These are phyloP conservation scores for Epicauta chinensis DNA, from an alignment of 1,140 invertebrate species.

Conservation along the genomic window DNA sequence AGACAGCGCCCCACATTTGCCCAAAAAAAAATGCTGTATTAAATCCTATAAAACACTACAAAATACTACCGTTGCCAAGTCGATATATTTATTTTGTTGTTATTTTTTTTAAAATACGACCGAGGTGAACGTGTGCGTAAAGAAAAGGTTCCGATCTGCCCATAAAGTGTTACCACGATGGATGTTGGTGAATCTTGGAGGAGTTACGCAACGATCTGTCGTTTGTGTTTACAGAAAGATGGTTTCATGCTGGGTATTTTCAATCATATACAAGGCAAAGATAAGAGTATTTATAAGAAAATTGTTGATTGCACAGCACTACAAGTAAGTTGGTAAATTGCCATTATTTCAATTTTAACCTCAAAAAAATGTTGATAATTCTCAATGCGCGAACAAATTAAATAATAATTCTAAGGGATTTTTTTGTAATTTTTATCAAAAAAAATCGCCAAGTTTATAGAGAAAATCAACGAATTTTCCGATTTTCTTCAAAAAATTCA, in stretches of 20 bases:
- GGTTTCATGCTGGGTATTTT: conserved; percentile 51
- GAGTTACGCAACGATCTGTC: conserved; percentile 47
- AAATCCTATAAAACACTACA: too few species aligned
- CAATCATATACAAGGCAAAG: conserved; percentile 42
- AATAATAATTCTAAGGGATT: too few species aligned
- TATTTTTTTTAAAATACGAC: not conserved
- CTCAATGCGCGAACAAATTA: too few species aligned
- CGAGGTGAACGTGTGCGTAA: conserved; percentile 1
- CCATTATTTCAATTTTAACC: too few species aligned
- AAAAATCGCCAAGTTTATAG: too few species aligned
- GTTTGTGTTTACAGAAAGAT: conserved; percentile 51
- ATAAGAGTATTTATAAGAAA: conserved; percentile 41
- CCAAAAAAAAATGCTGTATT: too few species aligned
- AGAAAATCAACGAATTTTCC: too few species aligned
- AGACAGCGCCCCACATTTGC: conserved; percentile 5
- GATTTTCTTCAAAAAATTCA: too few species aligned
- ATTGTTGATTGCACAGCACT: conserved; percentile 41
- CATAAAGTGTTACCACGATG: too few species aligned
- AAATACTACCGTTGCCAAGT: conserved; percentile 14
- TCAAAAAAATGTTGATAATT: too few species aligned
- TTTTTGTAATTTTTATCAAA: too few species aligned
- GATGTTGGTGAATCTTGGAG: conserved; percentile 32
- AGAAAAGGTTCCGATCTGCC: too few species aligned
- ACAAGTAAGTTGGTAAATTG: conserved; percentile 34
- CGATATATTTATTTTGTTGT: not conserved